These are phyloP conservation scores for Dicrurus megarhynchus DNA, from an alignment of 2,113 vertebrate genomes.

Conservation along the genomic window DNA sequence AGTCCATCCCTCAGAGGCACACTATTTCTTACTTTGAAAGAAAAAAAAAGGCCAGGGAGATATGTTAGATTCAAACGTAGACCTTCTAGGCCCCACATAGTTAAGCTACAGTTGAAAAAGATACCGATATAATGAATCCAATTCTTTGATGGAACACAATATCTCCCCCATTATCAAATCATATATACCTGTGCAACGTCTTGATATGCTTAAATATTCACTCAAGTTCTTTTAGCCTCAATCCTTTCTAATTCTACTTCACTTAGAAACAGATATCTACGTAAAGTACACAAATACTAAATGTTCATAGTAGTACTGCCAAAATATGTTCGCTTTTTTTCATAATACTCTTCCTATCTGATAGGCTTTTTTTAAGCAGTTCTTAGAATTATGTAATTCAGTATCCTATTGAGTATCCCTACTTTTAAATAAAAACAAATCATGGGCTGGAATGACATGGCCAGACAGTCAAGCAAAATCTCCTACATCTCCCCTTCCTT, in stretches of 20 bases:
- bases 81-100: not conserved
- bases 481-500: not conserved
- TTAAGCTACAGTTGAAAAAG: not conserved
- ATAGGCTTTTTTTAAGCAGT: not conserved
- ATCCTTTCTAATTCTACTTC: not conserved
- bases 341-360: not conserved
- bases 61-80: not conserved
- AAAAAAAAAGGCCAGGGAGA: not conserved
- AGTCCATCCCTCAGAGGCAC: not conserved
- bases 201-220: not conserved
- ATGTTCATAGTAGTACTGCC: not conserved
- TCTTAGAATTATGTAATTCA: not conserved
- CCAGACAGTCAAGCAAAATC: not conserved
- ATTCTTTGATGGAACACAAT: not conserved
- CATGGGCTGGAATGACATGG: not conserved
- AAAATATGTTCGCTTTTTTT: not conserved
- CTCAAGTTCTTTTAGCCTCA: not conserved
- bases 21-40: not conserved
- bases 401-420: not conserved
- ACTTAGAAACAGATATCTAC: not conserved
- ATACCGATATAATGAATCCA: not conserved
- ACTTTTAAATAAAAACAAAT: not conserved
- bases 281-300: not conserved
- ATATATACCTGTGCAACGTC: not conserved
- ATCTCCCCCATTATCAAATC: not conserved